Percentiles rank a stretch among this genome's conserved stretches.
Conservation (phyloP, 2,113 vertebrate species). For the Kobus ellipsiprymnus region DNA sequence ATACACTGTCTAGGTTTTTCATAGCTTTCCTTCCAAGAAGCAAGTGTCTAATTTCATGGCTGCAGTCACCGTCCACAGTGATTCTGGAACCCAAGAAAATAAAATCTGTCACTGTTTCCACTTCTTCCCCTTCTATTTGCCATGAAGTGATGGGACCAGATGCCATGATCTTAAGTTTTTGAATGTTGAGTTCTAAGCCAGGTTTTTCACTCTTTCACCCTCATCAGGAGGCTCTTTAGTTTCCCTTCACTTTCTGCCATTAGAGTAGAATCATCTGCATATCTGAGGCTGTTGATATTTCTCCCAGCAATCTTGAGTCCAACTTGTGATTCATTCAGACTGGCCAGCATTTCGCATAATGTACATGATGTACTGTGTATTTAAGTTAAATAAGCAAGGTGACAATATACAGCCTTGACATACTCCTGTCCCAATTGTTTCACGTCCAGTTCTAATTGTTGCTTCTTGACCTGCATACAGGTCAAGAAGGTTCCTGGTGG, state of each 20-base stretch:
- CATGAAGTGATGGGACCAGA: not conserved
- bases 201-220: not conserved
- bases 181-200: not conserved
- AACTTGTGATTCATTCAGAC: not conserved
- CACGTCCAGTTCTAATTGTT: not conserved
- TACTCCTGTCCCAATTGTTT: not conserved
- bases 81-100: not conserved
- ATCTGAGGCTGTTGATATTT: not conserved
- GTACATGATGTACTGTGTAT: not conserved
- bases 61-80: not conserved
- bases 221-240: not conserved
- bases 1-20: not conserved
- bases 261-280: not conserved
- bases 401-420: not conserved
- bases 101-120: not conserved
- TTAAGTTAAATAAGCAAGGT: not conserved
- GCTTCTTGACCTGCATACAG: not conserved
- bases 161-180: not conserved
- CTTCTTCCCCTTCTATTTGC: not conserved
- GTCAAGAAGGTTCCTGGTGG: not conserved
- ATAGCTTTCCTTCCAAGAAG: not conserved
- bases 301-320: not conserved
- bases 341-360: not conserved
- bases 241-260: not conserved
- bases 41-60: not conserved